phyloP scores from a whole-genome alignment of 2,888 invertebrate species.

The Tipula confusa region DNA sequence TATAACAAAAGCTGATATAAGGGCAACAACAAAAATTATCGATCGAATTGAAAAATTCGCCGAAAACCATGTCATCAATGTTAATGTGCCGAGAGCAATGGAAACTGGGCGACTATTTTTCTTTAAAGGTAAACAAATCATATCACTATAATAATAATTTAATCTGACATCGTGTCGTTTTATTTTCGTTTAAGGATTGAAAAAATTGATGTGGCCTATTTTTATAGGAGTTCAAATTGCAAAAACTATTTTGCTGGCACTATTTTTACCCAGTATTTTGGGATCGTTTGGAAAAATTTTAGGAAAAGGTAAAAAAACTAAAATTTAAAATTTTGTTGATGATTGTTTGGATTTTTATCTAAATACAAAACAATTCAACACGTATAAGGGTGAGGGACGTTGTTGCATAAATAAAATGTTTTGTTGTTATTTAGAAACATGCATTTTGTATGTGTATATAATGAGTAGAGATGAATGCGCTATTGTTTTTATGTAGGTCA shows the following conservation, averaged over 20 bases:
- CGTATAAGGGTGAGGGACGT: too few relatives aligned
- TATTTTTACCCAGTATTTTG: constrained; percentile 78
- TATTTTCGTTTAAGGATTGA: constrained; percentile 70
- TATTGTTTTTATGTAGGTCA: too few relatives aligned
- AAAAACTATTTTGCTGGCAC: constrained; percentile 75
- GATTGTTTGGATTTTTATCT: too few relatives aligned
- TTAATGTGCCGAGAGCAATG: constrained; percentile 56
- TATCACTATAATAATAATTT: too few relatives aligned
- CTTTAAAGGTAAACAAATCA: constrained; percentile 55
- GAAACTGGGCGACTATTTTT: constrained; percentile 62
- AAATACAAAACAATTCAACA: too few relatives aligned
- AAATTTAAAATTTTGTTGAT: too few relatives aligned
- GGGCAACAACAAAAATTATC: constrained; percentile 48
- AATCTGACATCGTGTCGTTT: too few relatives aligned
- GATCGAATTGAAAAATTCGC: constrained; percentile 58
- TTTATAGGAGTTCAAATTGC: constrained; percentile 77
- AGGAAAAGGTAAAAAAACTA: constrained; percentile 70
- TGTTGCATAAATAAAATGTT: too few relatives aligned
- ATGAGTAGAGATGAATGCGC: too few relatives aligned
- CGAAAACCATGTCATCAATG: constrained; percentile 58
- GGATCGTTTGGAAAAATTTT: constrained; percentile 79
- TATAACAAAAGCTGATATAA: background rate
- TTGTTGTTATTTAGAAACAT: too few relatives aligned
- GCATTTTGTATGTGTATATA: too few relatives aligned
- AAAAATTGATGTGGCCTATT: constrained; percentile 76